Evolutionary conservation across 2,797 vertebrate species (phyloP).

Genomic region (Eospalax fontanierii): DNA sequence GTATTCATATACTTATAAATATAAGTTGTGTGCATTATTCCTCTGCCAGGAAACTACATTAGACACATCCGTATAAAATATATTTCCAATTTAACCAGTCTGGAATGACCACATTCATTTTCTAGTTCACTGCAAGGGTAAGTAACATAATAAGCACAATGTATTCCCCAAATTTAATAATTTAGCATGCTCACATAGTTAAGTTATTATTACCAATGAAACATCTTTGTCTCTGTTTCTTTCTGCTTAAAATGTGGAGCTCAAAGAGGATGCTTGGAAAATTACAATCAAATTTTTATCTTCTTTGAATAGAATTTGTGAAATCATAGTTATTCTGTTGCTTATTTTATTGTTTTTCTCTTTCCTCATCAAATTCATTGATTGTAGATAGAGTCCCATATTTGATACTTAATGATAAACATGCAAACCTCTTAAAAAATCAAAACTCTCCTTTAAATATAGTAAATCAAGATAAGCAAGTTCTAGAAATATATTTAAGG

Average conservation of each 20-base stretch:
- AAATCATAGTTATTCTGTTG: neutral
- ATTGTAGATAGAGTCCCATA: constrained; percentile 40
- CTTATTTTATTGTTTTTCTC: constrained; percentile 17
- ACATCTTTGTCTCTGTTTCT: constrained; percentile 75
- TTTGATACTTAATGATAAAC: constrained; percentile 64
- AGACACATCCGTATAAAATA: constrained; percentile 85
- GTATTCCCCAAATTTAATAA: constrained; percentile 87
- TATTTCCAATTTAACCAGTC: constrained; percentile 87
- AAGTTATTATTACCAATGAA: constrained; percentile 83
- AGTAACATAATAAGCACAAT: constrained; percentile 88
- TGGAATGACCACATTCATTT: constrained; percentile 88
- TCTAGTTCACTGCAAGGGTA: constrained; percentile 89
- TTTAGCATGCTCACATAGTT: constrained; percentile 86
- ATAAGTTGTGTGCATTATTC: constrained; percentile 80
- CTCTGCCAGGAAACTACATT: constrained; percentile 85
- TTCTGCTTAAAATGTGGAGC: constrained; percentile 71
- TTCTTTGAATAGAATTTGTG: constrained; percentile 46
- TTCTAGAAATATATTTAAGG: constrained; percentile 67
- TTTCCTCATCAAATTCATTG: neutral
- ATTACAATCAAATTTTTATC: constrained; percentile 75
- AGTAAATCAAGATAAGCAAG: constrained; percentile 59
- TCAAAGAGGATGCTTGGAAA: constrained; percentile 46
- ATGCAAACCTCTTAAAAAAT: constrained; percentile 37
- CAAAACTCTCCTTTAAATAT: constrained; percentile 39
- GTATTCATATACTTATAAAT: constrained; percentile 84